A percentile compares a stretch with the other conserved stretches of the same genome.
These are phyloP conservation scores for Aldrovandia affinis DNA, from an alignment of 2,797 vertebrate genomes.

Conservation along the genomic window DNA sequence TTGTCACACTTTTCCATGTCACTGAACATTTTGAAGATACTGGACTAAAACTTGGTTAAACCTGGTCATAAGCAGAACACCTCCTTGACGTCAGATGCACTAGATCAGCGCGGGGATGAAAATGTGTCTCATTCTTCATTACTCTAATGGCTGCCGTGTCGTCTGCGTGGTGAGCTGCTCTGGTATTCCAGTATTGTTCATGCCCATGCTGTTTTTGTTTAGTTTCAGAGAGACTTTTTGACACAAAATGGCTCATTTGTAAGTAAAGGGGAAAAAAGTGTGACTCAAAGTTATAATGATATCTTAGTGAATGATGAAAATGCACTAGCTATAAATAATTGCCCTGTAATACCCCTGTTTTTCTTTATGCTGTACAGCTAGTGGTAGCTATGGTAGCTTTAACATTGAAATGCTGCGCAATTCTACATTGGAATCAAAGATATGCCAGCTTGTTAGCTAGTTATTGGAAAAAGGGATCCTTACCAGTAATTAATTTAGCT, in stretches of 20 bases:
- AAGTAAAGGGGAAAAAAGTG: not conserved
- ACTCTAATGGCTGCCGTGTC: not conserved
- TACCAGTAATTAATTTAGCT: no score
- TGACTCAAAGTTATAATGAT: not conserved
- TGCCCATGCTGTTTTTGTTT: not conserved
- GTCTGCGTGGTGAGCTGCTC: not conserved
- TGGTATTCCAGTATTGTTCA: not conserved
- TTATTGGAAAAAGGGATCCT: no score
- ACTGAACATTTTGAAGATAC: not conserved
- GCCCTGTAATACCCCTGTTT: no score
- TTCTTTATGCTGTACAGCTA: no score
- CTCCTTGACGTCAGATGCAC: not conserved
- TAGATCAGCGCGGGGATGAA: not conserved
- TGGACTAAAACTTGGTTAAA: not conserved
- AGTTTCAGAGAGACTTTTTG: not conserved
- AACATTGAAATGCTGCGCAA: no score
- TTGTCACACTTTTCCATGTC: not conserved
- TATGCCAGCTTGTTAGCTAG: no score
- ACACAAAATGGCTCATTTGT: slow-evolving; percentile 3
- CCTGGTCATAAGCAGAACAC: not conserved
- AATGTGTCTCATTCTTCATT: not conserved
- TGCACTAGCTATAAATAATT: no score
- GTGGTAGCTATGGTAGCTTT: no score
- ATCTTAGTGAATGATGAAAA: no score
- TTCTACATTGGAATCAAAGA: no score